Percentiles rank a stretch among this genome's conserved stretches.
Evolutionary conservation across 64 coral and sea anemone genomes (phyloP).

Genomic region (Trachythela sp.): DNA sequence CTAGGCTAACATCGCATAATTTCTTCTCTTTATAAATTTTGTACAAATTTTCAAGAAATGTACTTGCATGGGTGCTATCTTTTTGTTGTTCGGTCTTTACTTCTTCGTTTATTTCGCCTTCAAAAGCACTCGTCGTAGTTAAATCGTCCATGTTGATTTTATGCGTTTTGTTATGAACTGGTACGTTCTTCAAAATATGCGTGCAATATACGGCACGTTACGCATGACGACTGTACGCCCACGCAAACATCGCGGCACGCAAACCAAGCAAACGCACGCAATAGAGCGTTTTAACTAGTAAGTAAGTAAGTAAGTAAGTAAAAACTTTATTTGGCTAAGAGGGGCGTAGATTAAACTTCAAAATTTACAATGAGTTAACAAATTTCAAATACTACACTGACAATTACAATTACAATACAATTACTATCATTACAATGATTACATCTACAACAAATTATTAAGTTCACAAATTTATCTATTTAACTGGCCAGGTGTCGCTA

Average conservation of each 20-base stretch:
- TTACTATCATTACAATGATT: too few relatives aligned
- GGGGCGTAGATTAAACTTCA: too few relatives aligned
- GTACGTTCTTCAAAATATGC: background rate
- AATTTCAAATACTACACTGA: too few relatives aligned
- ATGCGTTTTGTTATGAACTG: background rate
- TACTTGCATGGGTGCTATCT: conserved; percentile 53
- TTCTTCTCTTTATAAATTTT: conserved; percentile 70
- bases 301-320: too few relatives aligned
- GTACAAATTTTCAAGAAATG: conserved; percentile 69
- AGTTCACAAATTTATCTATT: too few relatives aligned
- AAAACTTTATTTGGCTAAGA: too few relatives aligned
- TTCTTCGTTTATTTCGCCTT: background rate
- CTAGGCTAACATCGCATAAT: conserved; percentile 80
- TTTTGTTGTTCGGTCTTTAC: background rate
- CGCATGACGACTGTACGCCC: background rate
- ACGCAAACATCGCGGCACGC: background rate
- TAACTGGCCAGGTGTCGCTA: too few relatives aligned
- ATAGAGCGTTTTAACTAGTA: too few relatives aligned
- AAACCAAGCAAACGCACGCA: too few relatives aligned
- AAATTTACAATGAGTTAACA: too few relatives aligned
- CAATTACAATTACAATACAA: too few relatives aligned
- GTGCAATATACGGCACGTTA: background rate
- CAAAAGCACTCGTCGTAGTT: background rate
- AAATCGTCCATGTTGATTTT: background rate
- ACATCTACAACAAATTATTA: too few relatives aligned